Percentiles rank a stretch among this genome's conserved stretches.
Conservation (phyloP, 1,140 invertebrate species). For the Yoshiicerus persimilis region DNA sequence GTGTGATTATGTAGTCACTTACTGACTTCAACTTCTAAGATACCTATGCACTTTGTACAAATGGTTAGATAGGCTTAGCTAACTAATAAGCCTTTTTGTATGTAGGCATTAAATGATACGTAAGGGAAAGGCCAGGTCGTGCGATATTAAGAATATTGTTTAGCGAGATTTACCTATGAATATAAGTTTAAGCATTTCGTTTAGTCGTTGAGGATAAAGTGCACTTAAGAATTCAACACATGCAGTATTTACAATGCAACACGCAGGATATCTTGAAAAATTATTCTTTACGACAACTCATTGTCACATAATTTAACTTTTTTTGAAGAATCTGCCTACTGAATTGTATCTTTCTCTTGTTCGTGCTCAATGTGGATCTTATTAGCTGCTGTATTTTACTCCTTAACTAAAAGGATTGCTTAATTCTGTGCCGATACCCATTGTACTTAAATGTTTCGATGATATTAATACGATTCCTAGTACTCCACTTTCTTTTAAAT, state of each 20-base stretch:
- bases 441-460: background rate
- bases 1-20: background rate
- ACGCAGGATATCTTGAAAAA: background rate
- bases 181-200: background rate
- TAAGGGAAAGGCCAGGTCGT: background rate
- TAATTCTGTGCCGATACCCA: background rate
- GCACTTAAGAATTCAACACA: background rate
- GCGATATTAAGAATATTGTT: background rate
- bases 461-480: no score
- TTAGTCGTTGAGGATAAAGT: background rate
- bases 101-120: background rate
- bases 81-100: constrained; percentile 12
- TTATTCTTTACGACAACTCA: background rate
- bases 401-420: background rate
- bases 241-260: background rate
- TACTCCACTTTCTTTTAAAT: no score
- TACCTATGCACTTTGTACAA: background rate
- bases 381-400: background rate
- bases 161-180: background rate
- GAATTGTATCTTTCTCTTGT: background rate
- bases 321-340: background rate
- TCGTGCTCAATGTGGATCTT: background rate
- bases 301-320: constrained; percentile 5
- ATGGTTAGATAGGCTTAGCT: background rate
- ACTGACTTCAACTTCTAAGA: background rate